Evolutionary conservation across 2,888 invertebrate species (phyloP).

Genomic region (Lissocephala sabroskyi): DNA sequence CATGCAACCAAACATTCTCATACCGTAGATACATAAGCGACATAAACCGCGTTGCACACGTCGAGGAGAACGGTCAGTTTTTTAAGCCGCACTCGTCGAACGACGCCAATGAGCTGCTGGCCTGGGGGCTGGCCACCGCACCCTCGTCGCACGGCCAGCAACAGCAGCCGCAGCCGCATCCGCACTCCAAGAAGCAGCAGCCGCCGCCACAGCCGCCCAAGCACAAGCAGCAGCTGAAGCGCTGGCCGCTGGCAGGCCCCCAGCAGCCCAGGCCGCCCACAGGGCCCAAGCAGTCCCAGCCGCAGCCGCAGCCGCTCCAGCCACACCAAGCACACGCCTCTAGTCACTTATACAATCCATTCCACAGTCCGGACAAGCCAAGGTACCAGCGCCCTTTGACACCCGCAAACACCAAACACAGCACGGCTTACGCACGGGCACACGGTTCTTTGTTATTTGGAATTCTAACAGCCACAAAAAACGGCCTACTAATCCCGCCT

Average conservation of each 20-base stretch:
- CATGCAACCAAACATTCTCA: too few species aligned
- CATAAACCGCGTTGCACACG: conserved; percentile 77
- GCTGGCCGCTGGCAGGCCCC: conserved; percentile 50
- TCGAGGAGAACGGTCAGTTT: conserved; percentile 69
- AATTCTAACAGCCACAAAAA: too few species aligned
- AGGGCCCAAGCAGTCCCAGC: conserved; percentile 21
- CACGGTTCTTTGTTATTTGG: too few species aligned
- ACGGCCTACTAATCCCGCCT: conserved; percentile 8
- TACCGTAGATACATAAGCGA: conserved; percentile 75
- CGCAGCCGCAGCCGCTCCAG: conserved; percentile 18
- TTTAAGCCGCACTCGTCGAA: conserved; percentile 73
- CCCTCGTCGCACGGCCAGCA: conserved; percentile 35
- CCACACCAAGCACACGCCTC: conserved; percentile 55
- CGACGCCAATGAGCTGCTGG: conserved; percentile 77
- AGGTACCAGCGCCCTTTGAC: conserved; percentile 53
- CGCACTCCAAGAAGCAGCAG: conserved; percentile 42
- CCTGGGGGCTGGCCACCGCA: conserved; percentile 77
- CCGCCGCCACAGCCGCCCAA: conserved; percentile 26
- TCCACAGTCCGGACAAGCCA: conserved; percentile 62
- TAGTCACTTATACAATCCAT: conserved; percentile 71
- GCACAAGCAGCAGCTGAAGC: conserved; percentile 25
- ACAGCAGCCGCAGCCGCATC: conserved; percentile 24
- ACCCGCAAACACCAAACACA: not conserved
- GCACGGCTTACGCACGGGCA: not conserved
- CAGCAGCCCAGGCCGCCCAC: conserved; percentile 47